These are phyloP conservation scores for Trichogramma dendrolimi DNA, from an alignment of 2,888 invertebrate species.

Conservation along the genomic window DNA sequence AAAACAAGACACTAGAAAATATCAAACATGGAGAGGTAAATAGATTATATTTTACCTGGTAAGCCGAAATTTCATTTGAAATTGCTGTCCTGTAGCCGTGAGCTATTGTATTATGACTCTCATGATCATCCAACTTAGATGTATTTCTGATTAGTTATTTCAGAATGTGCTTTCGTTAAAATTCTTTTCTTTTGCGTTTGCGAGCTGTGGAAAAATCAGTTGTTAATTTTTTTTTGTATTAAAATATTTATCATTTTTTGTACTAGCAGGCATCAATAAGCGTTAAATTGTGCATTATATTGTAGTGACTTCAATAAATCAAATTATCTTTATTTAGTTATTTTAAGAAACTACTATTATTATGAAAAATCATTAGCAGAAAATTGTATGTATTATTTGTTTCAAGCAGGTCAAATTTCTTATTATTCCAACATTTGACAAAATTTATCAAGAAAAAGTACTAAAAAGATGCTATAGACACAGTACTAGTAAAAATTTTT, in stretches of 20 bases:
- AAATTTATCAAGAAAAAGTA: neutral
- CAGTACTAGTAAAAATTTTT: neutral
- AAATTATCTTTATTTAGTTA: neutral
- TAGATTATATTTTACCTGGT: slow-evolving; percentile 41
- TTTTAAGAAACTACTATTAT: neutral
- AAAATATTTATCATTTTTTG: neutral
- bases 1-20: neutral
- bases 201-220: slow-evolving; percentile 51
- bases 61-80: slow-evolving; percentile 55
- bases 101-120: slow-evolving; percentile 53
- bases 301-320: neutral
- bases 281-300: neutral
- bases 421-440: neutral
- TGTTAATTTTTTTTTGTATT: slow-evolving; percentile 9
- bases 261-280: neutral
- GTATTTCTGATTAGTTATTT: slow-evolving; percentile 61
- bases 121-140: slow-evolving; percentile 62
- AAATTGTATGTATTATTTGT: neutral
- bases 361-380: neutral
- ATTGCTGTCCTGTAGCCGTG: slow-evolving; percentile 54
- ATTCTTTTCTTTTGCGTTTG: slow-evolving; percentile 87
- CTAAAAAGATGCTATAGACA: neutral
- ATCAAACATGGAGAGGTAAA: neutral
- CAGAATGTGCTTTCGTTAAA: slow-evolving; percentile 80
- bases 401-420: neutral